Base-by-base conservation (phyloP, 92 coral and sea anemone species). In the Bergia puertoricense region DNA sequence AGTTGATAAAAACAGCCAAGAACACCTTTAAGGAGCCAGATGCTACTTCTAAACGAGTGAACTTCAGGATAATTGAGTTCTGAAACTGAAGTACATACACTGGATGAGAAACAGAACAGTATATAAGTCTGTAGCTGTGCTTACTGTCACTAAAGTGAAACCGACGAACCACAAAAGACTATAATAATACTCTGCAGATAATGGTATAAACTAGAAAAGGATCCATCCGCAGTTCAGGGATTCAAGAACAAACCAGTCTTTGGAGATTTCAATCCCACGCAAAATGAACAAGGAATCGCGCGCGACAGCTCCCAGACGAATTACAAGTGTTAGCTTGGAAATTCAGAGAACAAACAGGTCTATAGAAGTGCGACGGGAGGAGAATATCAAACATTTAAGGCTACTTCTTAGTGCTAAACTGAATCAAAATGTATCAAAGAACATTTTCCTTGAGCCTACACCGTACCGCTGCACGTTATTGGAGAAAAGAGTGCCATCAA, bases 391-490 rank as follows among this genome's bases (percentile, higher is more conserved):
- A 4, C 57, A 85, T 67, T 67, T 89, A 23, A 88, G 86, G 36
- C 74, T 84, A 73, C 78, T 88, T 56, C 82, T 85, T 66, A 85
- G 89, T 79, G 66, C 89, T 46, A 89, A 80, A 22, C 77, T 89
- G 3, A 88, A 89, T 44, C 89, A 89, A 68, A 88, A 48, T 39
- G 81, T 85, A 36, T 85, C 89, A 9, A 89, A 91, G 38, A 85
- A 85, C 69, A 54, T 88, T 73, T 65, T 91, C 48, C 54, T 91
- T 57, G 68, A 85, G 51, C 86, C 81, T 38, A 91, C 93, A 50
- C 93, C 93, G 45, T 91, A 91, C 23, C 86, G 93, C 68, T 88
- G 89, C 69, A 88, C 93, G 6, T 73, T 91, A n/a, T n/a, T 81
- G 48, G 56, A 81, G 51, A 81, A 57, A 59, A 81, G 18, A 15